Evolutionary conservation across 2,113 vertebrate species (phyloP), one percentile per base, ranked within the genome.

Genomic region (Rana temporaria): DNA sequence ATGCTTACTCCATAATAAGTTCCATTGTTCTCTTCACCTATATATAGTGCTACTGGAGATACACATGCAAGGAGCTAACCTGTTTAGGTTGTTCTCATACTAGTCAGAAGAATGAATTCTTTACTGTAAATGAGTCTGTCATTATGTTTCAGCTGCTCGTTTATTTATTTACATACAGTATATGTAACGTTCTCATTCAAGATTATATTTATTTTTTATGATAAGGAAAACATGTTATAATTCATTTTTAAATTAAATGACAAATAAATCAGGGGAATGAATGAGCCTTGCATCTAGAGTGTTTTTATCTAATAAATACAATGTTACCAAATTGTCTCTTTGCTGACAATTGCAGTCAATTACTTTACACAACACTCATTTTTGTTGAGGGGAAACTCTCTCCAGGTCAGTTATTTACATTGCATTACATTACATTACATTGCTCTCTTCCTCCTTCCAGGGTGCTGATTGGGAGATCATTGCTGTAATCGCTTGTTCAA

Each of bases 141-240:
- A 22, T 17, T 57, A 17, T 59, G 26, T 73, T 74, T 60, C 19
- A 20, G 26, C 11, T n/a, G 52, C 55, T 38, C 30, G 24, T 75
- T 75, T 75, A 75, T 75, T 75, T 16, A 42, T 60, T 57, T 75
- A 42, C 16, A 32, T 30, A n/a, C n/a, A n/a, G 26, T 30, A 48
- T 48, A 12, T 48, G 42, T 48, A 65, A 65, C 24, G 16, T 65
- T 30, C 32, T 75, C 16, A 42, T 42, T 57, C 17, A 62, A 75
- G 19, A 75, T 42, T 62, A 60, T 75, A 75, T 75, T 75, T 75
- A 75, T 75, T 75, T 74, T 75, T 56, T 75, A 60, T 32, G 42
- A 75, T 59, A 62, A n/a, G 59, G 15, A 75, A 62, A 18, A 38
- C 6, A 30, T 59, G 24, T 48, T 22, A 63, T n/a, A n/a, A 73